Evolutionary conservation across 2,888 invertebrate genomes (phyloP).

Genomic region (Autographa gamma): DNA sequence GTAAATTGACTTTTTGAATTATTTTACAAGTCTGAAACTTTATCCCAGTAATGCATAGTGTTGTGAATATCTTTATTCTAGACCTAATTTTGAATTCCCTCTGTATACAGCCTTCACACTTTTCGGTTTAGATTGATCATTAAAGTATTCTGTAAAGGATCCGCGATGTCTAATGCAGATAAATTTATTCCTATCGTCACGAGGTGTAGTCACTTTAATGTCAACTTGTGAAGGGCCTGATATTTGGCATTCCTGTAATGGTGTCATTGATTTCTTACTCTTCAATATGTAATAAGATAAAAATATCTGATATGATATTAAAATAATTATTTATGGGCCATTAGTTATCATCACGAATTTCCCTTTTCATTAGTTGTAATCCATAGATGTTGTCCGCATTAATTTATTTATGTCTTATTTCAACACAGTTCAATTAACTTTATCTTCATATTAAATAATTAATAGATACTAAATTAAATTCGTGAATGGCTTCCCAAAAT

Average conservation of each 20-base stretch:
- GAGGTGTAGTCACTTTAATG: conserved; percentile 48
- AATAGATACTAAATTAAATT: background rate
- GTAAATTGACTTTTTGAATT: too few relatives aligned
- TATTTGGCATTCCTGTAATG: conserved; percentile 51
- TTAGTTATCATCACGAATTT: too few relatives aligned
- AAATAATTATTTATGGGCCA: too few relatives aligned
- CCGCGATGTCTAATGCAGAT: conserved; percentile 48
- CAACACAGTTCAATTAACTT: too few relatives aligned
- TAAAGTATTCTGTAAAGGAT: conserved; percentile 36
- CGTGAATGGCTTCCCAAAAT: background rate
- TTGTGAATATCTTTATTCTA: too few relatives aligned
- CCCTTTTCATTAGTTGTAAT: too few relatives aligned
- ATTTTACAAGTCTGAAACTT: too few relatives aligned
- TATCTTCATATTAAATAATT: background rate
- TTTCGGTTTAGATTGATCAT: conserved; percentile 19
- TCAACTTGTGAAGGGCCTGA: conserved; percentile 52
- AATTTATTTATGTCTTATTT: too few relatives aligned
- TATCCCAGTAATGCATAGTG: too few relatives aligned
- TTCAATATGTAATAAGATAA: conserved; percentile 23
- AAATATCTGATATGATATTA: background rate
- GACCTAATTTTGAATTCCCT: background rate
- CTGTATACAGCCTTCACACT: background rate
- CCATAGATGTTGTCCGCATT: too few relatives aligned
- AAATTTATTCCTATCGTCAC: conserved; percentile 47
- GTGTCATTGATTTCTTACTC: conserved; percentile 37